phyloP scores from a whole-genome alignment of 92 coral and sea anemone genomes.

The Montipora capitata region DNA sequence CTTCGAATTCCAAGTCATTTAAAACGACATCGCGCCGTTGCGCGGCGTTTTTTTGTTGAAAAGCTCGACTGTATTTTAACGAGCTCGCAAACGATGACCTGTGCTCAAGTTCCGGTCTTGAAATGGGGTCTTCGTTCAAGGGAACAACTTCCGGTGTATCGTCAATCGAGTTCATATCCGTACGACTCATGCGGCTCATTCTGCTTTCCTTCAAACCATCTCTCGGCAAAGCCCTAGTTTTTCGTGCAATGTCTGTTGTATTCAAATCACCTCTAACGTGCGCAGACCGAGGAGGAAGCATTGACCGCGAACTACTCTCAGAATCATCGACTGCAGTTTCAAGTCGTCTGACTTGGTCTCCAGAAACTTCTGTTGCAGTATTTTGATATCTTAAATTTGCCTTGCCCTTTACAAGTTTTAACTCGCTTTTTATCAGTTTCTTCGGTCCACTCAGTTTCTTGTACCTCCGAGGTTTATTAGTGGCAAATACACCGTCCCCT shows the following conservation, averaged over 20 bases:
- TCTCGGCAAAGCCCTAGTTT: slow-evolving; percentile 3
- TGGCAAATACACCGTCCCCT: slow-evolving; percentile 23
- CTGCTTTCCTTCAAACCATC: background rate
- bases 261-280: slow-evolving; percentile 3
- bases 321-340: slow-evolving; percentile 15
- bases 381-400: slow-evolving; percentile 63
- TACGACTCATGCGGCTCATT: background rate
- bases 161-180: background rate
- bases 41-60: slow-evolving; percentile 40
- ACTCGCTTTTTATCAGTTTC: slow-evolving; percentile 65
- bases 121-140: slow-evolving; percentile 6
- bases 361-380: background rate
- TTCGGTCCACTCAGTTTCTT: slow-evolving; percentile 60
- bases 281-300: slow-evolving; percentile 14
- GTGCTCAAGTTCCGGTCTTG: slow-evolving; percentile 35
- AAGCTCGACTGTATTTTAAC: slow-evolving; percentile 80
- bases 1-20: slow-evolving; percentile 43
- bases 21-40: slow-evolving; percentile 15
- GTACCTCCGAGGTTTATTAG: slow-evolving; percentile 26
- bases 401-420: slow-evolving; percentile 54
- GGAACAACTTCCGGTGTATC: slow-evolving; percentile 13
- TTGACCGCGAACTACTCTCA: background rate
- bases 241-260: slow-evolving; percentile 1
- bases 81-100: slow-evolving; percentile 50
- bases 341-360: background rate